Evolutionary conservation across 2,797 vertebrate species (phyloP).

Genomic region (Caiman crocodilus): DNA sequence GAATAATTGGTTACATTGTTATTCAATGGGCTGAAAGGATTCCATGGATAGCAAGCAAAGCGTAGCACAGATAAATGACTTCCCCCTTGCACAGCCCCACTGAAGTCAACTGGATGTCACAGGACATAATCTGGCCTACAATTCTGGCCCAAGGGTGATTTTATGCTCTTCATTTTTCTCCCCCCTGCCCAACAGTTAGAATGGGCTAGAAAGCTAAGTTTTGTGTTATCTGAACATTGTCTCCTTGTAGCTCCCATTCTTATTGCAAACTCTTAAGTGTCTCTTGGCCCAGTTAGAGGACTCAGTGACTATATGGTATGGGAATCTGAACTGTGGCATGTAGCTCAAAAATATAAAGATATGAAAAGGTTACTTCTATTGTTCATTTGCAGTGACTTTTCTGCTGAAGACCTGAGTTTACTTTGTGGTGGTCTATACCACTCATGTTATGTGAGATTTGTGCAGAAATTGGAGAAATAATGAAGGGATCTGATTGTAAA

Average conservation of each 20-base stretch:
- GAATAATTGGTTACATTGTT: not conserved
- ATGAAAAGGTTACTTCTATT: not conserved
- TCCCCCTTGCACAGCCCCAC: not conserved
- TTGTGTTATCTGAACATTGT: not conserved
- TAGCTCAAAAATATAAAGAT: not conserved
- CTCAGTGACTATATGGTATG: not conserved
- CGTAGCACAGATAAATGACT: not conserved
- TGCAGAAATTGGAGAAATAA: not conserved
- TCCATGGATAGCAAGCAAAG: conserved; percentile 21
- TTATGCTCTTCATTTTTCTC: not conserved
- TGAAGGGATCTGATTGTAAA: not conserved
- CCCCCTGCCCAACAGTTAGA: not conserved
- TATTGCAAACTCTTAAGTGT: not conserved
- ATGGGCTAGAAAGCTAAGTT: not conserved
- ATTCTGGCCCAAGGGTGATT: not conserved
- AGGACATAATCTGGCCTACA: not conserved
- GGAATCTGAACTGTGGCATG: not conserved
- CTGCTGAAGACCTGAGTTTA: not conserved
- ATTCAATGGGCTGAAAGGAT: not conserved
- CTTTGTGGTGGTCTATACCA: not conserved
- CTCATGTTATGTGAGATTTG: not conserved
- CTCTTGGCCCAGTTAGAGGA: not conserved
- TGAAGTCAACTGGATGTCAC: not conserved
- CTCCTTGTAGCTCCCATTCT: not conserved
- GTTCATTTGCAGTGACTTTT: not conserved